These are phyloP conservation scores for Notarius quadriscutis DNA, from an alignment of 2,113 vertebrate genomes.

Conservation along the genomic window DNA sequence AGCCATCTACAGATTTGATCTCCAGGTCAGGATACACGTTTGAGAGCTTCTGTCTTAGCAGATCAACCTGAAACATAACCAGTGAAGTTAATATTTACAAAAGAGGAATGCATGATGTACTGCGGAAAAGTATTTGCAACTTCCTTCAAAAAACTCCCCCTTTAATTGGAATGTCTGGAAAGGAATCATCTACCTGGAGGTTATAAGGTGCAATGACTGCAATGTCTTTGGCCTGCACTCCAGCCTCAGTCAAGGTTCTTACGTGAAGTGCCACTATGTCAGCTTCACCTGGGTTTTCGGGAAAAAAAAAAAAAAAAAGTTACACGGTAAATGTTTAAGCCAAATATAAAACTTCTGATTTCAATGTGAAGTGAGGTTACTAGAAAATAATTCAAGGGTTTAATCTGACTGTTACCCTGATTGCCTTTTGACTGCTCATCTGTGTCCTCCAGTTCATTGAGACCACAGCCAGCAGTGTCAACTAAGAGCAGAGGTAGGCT, in stretches of 20 bases:
- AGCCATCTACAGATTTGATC: conserved; percentile 93
- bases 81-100: background rate
- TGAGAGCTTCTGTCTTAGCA: conserved; percentile 85
- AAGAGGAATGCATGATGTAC: background rate
- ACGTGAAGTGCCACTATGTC: conserved; percentile 84
- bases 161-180: background rate
- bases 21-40: conserved; percentile 82
- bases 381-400: background rate
- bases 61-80: conserved; percentile 80
- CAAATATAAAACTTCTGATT: background rate
- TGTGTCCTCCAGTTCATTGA: conserved; percentile 83
- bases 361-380: background rate
- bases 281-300: conserved; percentile 80
- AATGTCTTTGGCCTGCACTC: conserved; percentile 82
- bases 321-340: background rate
- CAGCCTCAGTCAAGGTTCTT: conserved; percentile 83
- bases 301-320: background rate
- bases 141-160: background rate
- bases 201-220: conserved; percentile 93
- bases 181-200: conserved; percentile 79
- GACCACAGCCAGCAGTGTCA: conserved; percentile 89
- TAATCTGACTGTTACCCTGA: conserved; percentile 71
- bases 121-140: background rate
- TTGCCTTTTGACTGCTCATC: conserved; percentile 93
- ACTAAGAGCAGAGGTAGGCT: conserved; percentile 80